phyloP scores from a whole-genome alignment of 2,113 vertebrate species.

The Eolophus roseicapilla region DNA sequence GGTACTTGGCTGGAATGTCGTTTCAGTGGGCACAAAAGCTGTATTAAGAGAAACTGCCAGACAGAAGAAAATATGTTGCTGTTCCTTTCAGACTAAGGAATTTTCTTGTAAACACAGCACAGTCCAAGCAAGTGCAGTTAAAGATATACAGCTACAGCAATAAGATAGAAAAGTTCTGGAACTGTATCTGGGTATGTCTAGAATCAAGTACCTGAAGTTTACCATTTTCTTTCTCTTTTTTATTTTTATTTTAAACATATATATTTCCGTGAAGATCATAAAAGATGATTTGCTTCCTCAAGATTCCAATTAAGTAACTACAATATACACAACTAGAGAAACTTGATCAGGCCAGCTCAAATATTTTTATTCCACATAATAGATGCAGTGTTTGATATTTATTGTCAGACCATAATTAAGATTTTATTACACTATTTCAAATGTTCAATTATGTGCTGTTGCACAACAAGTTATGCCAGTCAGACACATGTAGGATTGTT shows the following conservation, averaged over 20 bases:
- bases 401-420: not conserved
- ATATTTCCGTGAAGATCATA: not conserved
- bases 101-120: not conserved
- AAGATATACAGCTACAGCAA: not conserved
- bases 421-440: slow-evolving; percentile 10
- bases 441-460: not conserved
- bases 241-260: not conserved
- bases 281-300: not conserved
- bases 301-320: not conserved
- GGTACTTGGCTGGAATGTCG: not conserved
- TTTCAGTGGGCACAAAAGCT: not conserved
- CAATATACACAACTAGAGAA: not conserved
- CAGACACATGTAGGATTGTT: not conserved
- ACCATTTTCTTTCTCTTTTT: not conserved
- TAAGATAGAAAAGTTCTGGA: not conserved
- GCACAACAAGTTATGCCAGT: not conserved
- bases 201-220: not conserved
- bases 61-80: not conserved
- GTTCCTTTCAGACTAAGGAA: not conserved
- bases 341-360: not conserved
- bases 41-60: not conserved
- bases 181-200: not conserved
- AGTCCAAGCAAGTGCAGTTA: not conserved
- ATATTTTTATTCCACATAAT: not conserved
- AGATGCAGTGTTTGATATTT: not conserved